Conservation (phyloP, 2,888 invertebrate genomes). For the Dryococelus australis region DNA sequence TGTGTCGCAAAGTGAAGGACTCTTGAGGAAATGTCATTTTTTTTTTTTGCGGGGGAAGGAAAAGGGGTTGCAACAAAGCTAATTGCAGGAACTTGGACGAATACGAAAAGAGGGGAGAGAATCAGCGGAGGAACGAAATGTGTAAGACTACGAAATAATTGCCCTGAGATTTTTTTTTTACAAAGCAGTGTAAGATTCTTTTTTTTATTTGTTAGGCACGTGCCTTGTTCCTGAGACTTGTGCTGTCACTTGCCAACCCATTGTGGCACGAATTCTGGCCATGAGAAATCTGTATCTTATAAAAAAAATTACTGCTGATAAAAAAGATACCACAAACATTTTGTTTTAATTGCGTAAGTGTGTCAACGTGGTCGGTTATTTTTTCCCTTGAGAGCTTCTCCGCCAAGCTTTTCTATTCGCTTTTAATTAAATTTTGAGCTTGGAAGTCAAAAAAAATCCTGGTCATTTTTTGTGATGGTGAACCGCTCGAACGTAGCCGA, state of each 20-base stretch:
- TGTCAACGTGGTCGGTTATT: background rate
- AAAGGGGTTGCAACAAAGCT: background rate
- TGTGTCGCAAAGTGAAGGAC: background rate
- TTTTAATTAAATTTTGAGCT: background rate
- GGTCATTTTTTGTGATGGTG: background rate
- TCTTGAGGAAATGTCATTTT: too few species aligned
- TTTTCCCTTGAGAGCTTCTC: background rate
- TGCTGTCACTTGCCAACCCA: background rate
- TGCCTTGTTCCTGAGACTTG: background rate
- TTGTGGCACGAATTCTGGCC: background rate
- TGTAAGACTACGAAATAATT: background rate
- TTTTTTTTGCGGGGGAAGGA: background rate
- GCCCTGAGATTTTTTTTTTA: background rate
- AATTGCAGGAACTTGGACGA: background rate
- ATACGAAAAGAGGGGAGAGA: background rate
- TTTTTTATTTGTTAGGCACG: background rate
- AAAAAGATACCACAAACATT: background rate
- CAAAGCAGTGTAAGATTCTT: too few species aligned
- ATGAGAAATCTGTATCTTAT: background rate
- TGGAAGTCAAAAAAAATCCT: background rate
- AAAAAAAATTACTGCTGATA: too few species aligned
- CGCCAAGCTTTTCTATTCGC: background rate
- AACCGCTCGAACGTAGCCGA: background rate
- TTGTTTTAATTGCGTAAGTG: background rate
- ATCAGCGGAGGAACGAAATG: background rate